phyloP scores from a whole-genome alignment of 2,113 vertebrate species.

The Catharus minimus region DNA sequence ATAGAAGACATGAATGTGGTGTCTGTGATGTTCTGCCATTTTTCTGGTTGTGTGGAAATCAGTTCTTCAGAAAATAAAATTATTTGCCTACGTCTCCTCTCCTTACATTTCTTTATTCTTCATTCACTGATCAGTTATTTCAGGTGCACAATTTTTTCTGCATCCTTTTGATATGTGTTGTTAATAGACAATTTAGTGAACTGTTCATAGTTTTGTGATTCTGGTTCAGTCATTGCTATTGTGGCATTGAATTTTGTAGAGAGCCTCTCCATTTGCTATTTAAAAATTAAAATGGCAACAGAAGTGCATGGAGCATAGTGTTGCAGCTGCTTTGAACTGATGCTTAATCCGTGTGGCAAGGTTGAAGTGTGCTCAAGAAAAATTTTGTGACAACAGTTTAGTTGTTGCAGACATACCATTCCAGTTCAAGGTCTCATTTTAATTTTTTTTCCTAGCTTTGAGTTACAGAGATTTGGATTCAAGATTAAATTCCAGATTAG shows the following conservation, averaged over 20 bases:
- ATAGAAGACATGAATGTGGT: not conserved
- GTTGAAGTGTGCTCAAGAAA: not conserved
- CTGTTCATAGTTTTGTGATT: slow-evolving; percentile 43
- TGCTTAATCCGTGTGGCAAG: slow-evolving; percentile 1
- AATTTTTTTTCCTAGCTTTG: not conserved
- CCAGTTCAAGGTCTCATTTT: not conserved
- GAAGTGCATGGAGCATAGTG: slow-evolving; percentile 22
- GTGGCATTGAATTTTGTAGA: slow-evolving; percentile 48
- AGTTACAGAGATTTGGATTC: not conserved
- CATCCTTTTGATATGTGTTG: slow-evolving; percentile 31
- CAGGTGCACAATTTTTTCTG: slow-evolving; percentile 18
- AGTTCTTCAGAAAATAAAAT: slow-evolving; percentile 22
- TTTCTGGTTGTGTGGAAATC: slow-evolving; percentile 21
- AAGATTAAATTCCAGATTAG: not conserved
- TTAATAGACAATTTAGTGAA: slow-evolving; percentile 49
- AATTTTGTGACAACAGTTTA: not conserved
- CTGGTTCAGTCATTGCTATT: slow-evolving; percentile 35
- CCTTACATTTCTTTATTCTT: slow-evolving; percentile 34
- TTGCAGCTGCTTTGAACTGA: slow-evolving; percentile 45
- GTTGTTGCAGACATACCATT: not conserved
- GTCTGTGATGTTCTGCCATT: not conserved
- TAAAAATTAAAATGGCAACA: slow-evolving; percentile 57
- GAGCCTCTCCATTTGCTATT: slow-evolving; percentile 53
- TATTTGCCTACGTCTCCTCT: not conserved
- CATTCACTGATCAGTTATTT: slow-evolving; percentile 37